Evolutionary conservation across 1,140 invertebrate species (phyloP), one percentile per base, ranked within the genome.

Genomic region (Agrypnia vestita): DNA sequence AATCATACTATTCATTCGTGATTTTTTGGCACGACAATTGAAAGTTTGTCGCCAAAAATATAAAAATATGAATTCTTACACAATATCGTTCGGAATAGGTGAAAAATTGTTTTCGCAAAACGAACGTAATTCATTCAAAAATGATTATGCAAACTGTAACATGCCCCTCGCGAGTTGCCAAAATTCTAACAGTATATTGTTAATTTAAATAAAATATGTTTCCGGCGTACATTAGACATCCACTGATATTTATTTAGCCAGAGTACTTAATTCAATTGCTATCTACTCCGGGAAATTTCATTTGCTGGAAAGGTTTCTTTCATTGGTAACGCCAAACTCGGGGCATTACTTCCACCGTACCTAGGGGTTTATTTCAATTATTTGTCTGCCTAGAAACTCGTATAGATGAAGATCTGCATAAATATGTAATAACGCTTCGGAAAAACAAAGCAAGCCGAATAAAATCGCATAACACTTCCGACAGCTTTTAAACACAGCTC

Each of bases 251-350:
- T 64, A 64, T 64, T 64, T 64, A n/a, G 35, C 61, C 35, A 11
- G 61, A 35, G 61, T 64, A n/a, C 61, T 64, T 64, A 64, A 64
- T 64, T 64, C 61, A 64, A 64, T 64, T 25, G 61, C 49, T 51
- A 3, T n/a, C 19, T 64, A 64, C 61, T 64, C n/a, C 19, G 35
- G 61, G n/a, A 64, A 64, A 64, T 64, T 64, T 64, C 61, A 64
- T 64, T 64, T 44, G 21, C 21, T 35, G 61, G 35, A 64, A 64
- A 64, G 61, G 61, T 64, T 64, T 64, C 61, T 64, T 64, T 64
- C 61, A 64, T 13, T 64, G 61, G 25, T 35, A 64, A 43, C 61
- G 61, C 35, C 19, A 44, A 21, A 35, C 35, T 64, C 13, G 13
- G 25, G 61, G 61, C 11, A 35, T n/a, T 64, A 13, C n/a, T 25